Conservation (phyloP, 2,113 vertebrate genomes). For the Leiothrix lutea region DNA sequence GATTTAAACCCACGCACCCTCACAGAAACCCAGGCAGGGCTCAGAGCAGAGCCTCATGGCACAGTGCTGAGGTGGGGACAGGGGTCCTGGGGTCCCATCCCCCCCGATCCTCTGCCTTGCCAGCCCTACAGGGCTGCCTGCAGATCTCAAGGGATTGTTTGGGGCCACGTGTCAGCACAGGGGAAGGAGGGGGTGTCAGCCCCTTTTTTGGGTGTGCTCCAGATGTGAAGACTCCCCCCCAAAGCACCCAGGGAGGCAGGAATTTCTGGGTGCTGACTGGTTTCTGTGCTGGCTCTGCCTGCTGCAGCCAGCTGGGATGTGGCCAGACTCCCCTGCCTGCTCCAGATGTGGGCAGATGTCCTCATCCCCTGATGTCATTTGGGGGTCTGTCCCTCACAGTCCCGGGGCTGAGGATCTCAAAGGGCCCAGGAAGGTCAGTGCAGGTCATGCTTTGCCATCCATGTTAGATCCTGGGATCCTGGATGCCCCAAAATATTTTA, state of each 20-base stretch:
- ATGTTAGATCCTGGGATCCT: not conserved
- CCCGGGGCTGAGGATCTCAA: not conserved
- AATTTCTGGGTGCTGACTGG: not conserved
- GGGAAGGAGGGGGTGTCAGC: not conserved
- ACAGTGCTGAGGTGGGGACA: accelerated
- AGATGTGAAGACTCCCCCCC: too few species aligned
- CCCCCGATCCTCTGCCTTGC: not conserved
- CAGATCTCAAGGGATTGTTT: not conserved
- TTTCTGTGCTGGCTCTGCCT: not conserved
- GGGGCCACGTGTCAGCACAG: accelerated
- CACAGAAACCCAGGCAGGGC: accelerated
- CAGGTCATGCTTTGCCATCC: not conserved
- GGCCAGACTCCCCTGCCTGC: too few species aligned
- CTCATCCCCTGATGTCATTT: not conserved
- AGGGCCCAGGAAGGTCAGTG: not conserved
- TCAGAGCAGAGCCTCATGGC: not conserved
- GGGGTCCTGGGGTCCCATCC: not conserved
- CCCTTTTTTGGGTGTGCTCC: not conserved
- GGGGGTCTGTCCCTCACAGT: not conserved
- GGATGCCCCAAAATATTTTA: not conserved
- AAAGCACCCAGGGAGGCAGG: not conserved
- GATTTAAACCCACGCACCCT: not conserved
- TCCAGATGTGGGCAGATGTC: not conserved
- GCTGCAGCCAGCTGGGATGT: not conserved
- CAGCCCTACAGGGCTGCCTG: not conserved